These are phyloP conservation scores for Alfaro cultratus DNA, from an alignment of 2,797 vertebrate genomes.

Conservation along the genomic window DNA sequence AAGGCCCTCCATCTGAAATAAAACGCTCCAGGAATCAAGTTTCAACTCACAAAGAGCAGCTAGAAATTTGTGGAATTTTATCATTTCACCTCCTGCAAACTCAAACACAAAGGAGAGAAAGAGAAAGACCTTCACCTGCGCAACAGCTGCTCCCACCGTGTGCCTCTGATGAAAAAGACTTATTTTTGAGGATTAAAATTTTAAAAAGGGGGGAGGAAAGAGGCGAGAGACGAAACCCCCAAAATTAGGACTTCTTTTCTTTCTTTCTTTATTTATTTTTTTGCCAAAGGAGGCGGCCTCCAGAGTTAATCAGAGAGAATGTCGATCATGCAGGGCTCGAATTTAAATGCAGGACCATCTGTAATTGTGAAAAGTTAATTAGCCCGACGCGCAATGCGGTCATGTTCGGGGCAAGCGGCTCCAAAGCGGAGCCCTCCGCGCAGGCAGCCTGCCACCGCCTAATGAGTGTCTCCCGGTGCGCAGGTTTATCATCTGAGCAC, in stretches of 20 bases:
- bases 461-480: slow-evolving; percentile 71
- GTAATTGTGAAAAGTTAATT: slow-evolving; percentile 79
- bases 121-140: slow-evolving; percentile 47
- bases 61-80: slow-evolving; percentile 2
- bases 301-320: slow-evolving; percentile 58
- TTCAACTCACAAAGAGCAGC: neutral
- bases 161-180: slow-evolving; percentile 27
- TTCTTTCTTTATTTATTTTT: neutral
- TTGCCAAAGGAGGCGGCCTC: slow-evolving; percentile 12
- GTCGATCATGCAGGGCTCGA: slow-evolving; percentile 59
- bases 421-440: slow-evolving; percentile 72
- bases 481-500: slow-evolving; percentile 66
- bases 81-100: slow-evolving; percentile 12
- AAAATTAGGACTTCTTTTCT: slow-evolving; percentile 16
- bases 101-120: slow-evolving; percentile 26
- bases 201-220: neutral
- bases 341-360: slow-evolving; percentile 71
- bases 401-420: slow-evolving; percentile 75
- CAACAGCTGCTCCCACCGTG: slow-evolving; percentile 46
- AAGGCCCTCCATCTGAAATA: neutral
- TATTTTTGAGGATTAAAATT: slow-evolving; percentile 14
- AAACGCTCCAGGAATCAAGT: neutral
- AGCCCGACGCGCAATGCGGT: slow-evolving; percentile 67
- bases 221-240: neutral
- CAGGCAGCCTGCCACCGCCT: slow-evolving; percentile 73